Conservation (phyloP, 2,888 invertebrate species). For the Tipula confusa region DNA sequence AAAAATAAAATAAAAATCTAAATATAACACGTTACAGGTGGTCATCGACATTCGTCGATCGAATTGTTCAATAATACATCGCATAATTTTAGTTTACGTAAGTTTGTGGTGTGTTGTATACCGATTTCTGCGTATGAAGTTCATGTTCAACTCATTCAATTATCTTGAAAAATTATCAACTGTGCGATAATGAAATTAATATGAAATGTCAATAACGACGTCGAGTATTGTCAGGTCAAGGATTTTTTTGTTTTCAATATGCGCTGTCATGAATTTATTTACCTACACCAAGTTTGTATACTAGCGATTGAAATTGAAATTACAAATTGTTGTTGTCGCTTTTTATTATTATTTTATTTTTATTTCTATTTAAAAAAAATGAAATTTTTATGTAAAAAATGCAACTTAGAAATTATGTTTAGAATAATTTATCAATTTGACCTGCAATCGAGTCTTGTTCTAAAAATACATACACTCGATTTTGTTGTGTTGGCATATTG, state of each 20-base stretch:
- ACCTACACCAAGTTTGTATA: neutral
- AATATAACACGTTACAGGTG: neutral
- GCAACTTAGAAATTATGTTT: neutral
- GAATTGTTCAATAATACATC: neutral
- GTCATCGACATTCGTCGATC: neutral
- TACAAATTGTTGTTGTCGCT: neutral
- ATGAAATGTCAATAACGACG: neutral
- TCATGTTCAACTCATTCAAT: neutral
- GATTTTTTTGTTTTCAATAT: neutral
- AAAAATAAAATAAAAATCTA: no score
- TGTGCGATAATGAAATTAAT: neutral
- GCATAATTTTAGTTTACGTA: neutral
- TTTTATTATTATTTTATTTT: no score
- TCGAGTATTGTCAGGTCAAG: neutral
- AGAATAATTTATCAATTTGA: neutral
- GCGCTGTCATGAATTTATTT: neutral
- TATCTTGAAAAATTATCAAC: neutral
- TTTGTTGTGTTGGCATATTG: neutral
- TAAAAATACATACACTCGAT: neutral
- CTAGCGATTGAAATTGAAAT: slow-evolving; percentile 3
- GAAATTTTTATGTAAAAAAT: neutral
- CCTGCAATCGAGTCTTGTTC: neutral
- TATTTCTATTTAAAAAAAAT: neutral
- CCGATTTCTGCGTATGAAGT: neutral
- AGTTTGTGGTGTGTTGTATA: neutral